Conservation (phyloP, 2,797 vertebrate species). For the Echeneis naucrates region DNA sequence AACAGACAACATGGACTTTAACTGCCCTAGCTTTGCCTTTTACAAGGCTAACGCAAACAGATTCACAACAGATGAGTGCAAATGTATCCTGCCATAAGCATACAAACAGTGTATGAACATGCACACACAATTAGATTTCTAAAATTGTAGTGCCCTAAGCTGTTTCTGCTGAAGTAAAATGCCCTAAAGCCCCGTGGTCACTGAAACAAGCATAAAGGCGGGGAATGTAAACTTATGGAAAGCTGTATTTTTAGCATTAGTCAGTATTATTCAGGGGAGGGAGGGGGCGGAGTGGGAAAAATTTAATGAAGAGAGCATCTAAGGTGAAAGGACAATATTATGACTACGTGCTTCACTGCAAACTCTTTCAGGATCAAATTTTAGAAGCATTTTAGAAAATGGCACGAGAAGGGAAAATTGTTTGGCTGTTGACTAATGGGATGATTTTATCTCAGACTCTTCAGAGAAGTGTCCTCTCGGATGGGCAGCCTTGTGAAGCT, state of each 20-base stretch:
- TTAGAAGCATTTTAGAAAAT: conserved; percentile 21
- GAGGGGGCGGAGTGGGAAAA: too few relatives aligned
- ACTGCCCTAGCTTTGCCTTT: conserved; percentile 1
- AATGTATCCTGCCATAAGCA: neutral
- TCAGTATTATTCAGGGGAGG: conserved; percentile 47
- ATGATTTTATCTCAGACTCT: conserved; percentile 43
- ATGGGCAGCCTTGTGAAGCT: conserved; percentile 28
- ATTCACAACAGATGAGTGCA: conserved; percentile 1
- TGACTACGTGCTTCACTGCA: conserved; percentile 46
- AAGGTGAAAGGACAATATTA: conserved; percentile 46
- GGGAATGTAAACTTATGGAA: conserved; percentile 32
- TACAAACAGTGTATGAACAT: neutral
- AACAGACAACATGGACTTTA: conserved; percentile 9
- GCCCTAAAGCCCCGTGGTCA: conserved; percentile 26
- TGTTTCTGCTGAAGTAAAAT: conserved; percentile 25
- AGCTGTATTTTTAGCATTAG: conserved; percentile 47
- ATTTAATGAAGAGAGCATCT: conserved; percentile 40
- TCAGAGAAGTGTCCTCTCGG: conserved; percentile 27
- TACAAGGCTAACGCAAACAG: neutral
- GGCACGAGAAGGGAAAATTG: conserved; percentile 3
- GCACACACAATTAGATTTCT: conserved; percentile 17
- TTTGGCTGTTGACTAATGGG: conserved; percentile 33
- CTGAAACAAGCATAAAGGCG: conserved; percentile 60
- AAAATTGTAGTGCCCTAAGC: neutral
- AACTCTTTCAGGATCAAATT: conserved; percentile 30